Evolutionary conservation across 2,888 invertebrate species (phyloP).

Genomic region (Rhagonycha fulva): DNA sequence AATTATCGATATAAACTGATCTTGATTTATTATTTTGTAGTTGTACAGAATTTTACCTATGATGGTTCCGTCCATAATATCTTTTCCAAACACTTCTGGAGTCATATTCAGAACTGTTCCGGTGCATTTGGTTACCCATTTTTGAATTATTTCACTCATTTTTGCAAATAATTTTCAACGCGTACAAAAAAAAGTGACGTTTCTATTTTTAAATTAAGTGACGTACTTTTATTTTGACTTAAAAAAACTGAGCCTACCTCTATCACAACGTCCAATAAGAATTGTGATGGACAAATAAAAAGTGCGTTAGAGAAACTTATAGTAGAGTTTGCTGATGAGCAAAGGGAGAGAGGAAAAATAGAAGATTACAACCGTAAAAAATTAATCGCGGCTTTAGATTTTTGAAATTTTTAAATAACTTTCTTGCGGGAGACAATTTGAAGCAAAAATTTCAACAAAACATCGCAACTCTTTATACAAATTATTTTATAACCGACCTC

Average conservation of each 20-base stretch:
- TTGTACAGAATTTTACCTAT: conserved; percentile 61
- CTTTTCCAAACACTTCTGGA: conserved; percentile 60
- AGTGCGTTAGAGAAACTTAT: too few species aligned
- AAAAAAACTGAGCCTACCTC: background rate
- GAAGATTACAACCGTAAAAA: too few species aligned
- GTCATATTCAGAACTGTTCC: conserved; percentile 61
- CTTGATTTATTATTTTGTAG: conserved; percentile 63
- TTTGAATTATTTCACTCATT: conserved; percentile 65
- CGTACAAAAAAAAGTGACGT: background rate
- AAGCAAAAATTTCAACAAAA: too few species aligned
- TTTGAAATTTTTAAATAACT: too few species aligned
- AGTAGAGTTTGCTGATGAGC: too few species aligned
- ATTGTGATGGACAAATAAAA: too few species aligned
- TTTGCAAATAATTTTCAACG: conserved; percentile 6
- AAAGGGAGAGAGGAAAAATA: too few species aligned
- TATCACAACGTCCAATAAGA: too few species aligned
- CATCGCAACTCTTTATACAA: too few species aligned
- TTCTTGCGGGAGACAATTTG: too few species aligned
- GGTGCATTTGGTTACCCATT: conserved; percentile 63
- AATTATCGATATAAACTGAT: conserved; percentile 58
- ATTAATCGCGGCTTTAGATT: too few species aligned
- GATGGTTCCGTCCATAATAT: conserved; percentile 63
- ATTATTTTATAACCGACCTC: too few species aligned
- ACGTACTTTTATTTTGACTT: background rate
- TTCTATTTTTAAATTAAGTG: background rate